phyloP scores from a whole-genome alignment of 2,113 vertebrate species.

The Todiramphus chloris region DNA sequence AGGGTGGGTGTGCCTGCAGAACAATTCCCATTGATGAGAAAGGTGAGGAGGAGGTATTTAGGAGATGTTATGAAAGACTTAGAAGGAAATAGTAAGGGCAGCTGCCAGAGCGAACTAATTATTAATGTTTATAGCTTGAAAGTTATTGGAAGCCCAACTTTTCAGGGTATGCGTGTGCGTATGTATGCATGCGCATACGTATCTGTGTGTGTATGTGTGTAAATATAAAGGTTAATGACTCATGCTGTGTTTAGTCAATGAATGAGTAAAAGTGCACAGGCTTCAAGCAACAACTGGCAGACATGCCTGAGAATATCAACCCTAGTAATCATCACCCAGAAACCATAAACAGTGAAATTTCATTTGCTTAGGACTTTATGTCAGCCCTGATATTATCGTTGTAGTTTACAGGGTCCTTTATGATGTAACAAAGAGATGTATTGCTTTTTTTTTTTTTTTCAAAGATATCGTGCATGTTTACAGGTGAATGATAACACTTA shows the following conservation, averaged over 20 bases:
- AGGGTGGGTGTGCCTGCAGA: not conserved
- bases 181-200: not conserved
- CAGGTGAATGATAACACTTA: not conserved
- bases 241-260: not conserved
- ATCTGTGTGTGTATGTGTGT: not conserved
- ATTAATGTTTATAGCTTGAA: not conserved
- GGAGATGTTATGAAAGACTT: not conserved
- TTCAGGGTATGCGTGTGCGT: not conserved
- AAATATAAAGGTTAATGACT: slow-evolving; percentile 19
- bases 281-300: not conserved
- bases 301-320: not conserved
- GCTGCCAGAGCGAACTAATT: slow-evolving; percentile 7
- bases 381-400: not conserved
- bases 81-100: not conserved
- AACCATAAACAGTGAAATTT: not conserved
- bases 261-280: not conserved
- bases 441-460: not conserved
- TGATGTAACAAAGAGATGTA: not conserved
- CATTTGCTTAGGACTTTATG: not conserved
- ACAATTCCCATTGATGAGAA: slow-evolving; percentile 24
- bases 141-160: not conserved
- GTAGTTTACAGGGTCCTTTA: not conserved
- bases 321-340: not conserved
- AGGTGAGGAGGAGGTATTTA: not conserved
- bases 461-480: not conserved